Conservation (phyloP, 2,888 invertebrate species). For the Acanthoscelides obtectus region DNA sequence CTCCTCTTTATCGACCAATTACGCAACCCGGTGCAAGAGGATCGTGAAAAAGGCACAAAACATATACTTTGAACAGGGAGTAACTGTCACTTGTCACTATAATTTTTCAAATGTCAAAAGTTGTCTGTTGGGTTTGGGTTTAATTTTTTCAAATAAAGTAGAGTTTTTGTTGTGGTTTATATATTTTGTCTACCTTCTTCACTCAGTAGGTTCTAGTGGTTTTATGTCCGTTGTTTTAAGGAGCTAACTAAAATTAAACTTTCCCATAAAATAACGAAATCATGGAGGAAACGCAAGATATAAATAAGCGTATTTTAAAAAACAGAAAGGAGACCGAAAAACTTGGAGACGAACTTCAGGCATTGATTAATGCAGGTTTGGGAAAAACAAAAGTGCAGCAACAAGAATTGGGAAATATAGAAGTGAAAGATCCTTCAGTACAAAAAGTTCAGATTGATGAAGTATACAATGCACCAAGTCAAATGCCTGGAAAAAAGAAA, state of each 20-base stretch:
- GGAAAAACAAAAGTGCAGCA: slow-evolving; percentile 3
- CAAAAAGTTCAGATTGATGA: slow-evolving; percentile 23
- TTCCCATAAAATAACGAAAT: no score
- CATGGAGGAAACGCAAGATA: slow-evolving; percentile 18
- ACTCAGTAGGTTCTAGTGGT: not conserved
- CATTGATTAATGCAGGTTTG: slow-evolving; percentile 31
- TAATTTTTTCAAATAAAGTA: not conserved
- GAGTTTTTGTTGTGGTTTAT: not conserved
- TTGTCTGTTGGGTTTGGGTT: no score
- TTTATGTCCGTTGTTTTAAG: not conserved
- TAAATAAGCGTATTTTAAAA: slow-evolving; percentile 33
- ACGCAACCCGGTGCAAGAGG: no score
- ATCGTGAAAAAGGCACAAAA: no score
- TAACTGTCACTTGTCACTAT: no score
- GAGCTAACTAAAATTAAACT: no score
- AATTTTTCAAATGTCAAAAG: no score
- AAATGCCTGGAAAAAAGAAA: slow-evolving; percentile 11
- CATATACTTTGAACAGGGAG: no score
- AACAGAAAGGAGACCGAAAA: slow-evolving; percentile 41
- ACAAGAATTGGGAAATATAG: slow-evolving; percentile 14
- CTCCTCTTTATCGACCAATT: no score
- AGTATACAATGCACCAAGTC: slow-evolving; percentile 23
- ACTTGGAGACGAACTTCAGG: slow-evolving; percentile 39
- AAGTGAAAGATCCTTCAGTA: slow-evolving; percentile 4
- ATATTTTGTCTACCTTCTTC: not conserved